Base-by-base conservation (phyloP, 2,113 vertebrate species). In the Neodontobutis hainanensis region DNA sequence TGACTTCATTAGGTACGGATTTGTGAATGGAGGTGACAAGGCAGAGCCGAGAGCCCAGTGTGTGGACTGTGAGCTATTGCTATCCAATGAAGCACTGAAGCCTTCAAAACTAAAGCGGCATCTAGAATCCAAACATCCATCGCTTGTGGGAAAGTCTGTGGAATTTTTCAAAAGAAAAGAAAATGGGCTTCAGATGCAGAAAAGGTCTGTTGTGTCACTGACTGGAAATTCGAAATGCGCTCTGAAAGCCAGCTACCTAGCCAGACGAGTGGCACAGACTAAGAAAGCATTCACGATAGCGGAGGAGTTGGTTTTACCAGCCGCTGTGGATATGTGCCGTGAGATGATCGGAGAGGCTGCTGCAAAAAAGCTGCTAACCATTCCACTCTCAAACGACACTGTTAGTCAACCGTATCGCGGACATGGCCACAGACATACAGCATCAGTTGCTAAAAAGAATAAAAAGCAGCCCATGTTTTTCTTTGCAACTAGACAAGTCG, bases 301-400 rank as follows among this genome's bases (percentile, higher is more conserved):
- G 12, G 57, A 61, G 46, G 46, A 50, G 9, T 43, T 68, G 45
- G 35, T 68, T 40, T 16, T 42, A 10, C 65, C 65, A 50, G 56
- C 66, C 38, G 12, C 47, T 44, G 47, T 60, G 11, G 66, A 60
- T 43, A 68, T 59, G 55, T 68, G 45, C 65, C 35, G 19, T 42
- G 66, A 61, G 57, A 60, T 61, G 46, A 68, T 57, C 5, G 63
- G 49, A 14, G 63, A 65, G 63, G 38, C 50, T 12, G 42, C 58
- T 36, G 40, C 46, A 32, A 51, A 61, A 38, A 61, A 52, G 35
- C 55, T 57, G 34, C 7, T 57, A 34, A 57, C 5, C 8, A 57
- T 50, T 15, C 47, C 65, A 34, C 56, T 69, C 7, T 60, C 56
- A 38, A 68, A 68, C 32, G 19, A 69, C 57, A 61, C 38, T 46